Conservation (phyloP, 2,113 vertebrate genomes). For the Myotis brandtii region DNA sequence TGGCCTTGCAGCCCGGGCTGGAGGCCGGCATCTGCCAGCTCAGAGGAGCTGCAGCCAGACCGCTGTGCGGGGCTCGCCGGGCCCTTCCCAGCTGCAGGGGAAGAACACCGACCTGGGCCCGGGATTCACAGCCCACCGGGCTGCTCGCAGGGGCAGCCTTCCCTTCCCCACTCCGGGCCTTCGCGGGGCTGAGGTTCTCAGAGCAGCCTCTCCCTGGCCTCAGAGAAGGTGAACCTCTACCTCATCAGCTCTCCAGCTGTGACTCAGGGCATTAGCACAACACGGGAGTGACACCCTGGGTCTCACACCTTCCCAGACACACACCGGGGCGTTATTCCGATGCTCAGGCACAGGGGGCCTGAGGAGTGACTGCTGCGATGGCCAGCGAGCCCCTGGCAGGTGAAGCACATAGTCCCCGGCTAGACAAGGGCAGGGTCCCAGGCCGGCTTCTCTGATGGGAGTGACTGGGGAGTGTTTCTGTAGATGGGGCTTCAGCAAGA, state of each 20-base stretch:
- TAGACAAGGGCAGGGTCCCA: too few species aligned
- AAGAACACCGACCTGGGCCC: not conserved
- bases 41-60: not conserved
- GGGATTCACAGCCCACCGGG: not conserved
- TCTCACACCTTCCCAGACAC: not conserved
- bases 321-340: not conserved
- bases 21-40: slow-evolving; percentile 53
- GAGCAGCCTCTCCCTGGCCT: not conserved
- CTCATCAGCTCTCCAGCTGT: not conserved
- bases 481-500: not conserved
- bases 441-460: not conserved
- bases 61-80: not conserved
- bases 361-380: too few species aligned
- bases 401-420: not conserved
- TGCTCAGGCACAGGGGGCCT: not conserved
- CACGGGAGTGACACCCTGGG: not conserved
- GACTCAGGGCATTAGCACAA: not conserved
- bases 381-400: fast-evolving
- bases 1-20: slow-evolving; percentile 51
- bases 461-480: not conserved
- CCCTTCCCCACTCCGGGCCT: not conserved
- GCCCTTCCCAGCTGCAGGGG: slow-evolving; percentile 27
- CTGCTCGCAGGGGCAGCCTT: not conserved
- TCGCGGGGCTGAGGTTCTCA: not conserved
- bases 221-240: not conserved